Conservation (phyloP, 1,140 invertebrate genomes). For the Apis cerana region DNA sequence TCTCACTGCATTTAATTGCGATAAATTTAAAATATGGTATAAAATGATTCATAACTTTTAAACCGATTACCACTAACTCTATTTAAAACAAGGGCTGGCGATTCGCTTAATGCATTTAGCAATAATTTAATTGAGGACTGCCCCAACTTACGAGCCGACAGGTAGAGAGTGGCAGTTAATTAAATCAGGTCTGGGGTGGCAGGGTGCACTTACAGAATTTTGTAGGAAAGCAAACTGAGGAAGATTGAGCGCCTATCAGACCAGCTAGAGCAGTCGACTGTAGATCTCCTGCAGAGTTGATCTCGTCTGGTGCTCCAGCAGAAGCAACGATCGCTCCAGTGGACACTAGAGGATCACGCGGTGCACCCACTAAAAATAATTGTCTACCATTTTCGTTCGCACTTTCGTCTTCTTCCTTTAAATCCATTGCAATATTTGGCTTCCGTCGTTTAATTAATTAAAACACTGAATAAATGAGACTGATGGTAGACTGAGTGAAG, state of each 20-base stretch:
- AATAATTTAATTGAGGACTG: conserved; percentile 81
- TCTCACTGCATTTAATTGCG: conserved; percentile 10
- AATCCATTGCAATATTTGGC: conserved; percentile 68
- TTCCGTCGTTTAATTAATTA: conserved; percentile 46
- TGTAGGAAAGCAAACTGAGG: conserved; percentile 78
- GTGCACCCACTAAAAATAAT: conserved; percentile 75
- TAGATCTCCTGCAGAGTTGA: conserved; percentile 72
- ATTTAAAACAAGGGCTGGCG: conserved; percentile 73
- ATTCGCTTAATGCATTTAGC: conserved; percentile 80
- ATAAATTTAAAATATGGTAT: background rate
- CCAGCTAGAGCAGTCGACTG: conserved; percentile 75
- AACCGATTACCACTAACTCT: conserved; percentile 78
- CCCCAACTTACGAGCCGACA: conserved; percentile 70
- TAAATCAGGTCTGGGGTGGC: conserved; percentile 71
- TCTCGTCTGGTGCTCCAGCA: conserved; percentile 67
- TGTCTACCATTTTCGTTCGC: conserved; percentile 67
- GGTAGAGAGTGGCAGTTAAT: conserved; percentile 73
- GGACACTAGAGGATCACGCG: conserved; percentile 76
- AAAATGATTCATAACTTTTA: conserved; percentile 74
- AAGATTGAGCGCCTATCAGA: conserved; percentile 78
- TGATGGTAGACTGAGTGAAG: conserved; percentile 24
- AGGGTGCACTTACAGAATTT: conserved; percentile 79
- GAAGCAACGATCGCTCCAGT: conserved; percentile 71
- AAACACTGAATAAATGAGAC: background rate
- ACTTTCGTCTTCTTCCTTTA: conserved; percentile 77